These are phyloP conservation scores for Gonatopus flavifemur DNA, from an alignment of 1,140 invertebrate species.

Conservation along the genomic window DNA sequence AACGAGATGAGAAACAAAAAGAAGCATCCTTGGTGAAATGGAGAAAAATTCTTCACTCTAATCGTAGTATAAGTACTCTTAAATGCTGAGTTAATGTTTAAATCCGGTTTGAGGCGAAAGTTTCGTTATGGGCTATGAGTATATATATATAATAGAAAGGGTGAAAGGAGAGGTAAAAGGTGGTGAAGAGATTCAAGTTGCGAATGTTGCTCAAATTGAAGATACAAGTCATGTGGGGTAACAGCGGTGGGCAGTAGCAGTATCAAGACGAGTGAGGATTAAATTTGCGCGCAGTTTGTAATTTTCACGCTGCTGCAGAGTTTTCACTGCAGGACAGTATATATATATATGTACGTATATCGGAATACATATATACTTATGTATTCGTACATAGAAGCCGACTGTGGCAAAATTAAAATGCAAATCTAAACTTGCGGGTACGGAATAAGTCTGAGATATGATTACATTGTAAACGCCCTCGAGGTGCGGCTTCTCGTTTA, in stretches of 20 bases:
- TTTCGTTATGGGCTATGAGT: no score
- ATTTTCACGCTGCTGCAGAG: slow-evolving; percentile 30
- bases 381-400: background rate
- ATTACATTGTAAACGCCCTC: slow-evolving; percentile 39
- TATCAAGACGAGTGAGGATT: slow-evolving; percentile 29
- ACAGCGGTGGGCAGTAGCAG: background rate
- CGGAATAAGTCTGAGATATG: slow-evolving; percentile 48
- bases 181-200: no score
- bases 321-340: no score
- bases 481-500: slow-evolving; percentile 41
- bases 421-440: slow-evolving; percentile 38
- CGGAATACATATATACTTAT: no score
- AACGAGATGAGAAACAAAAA: no score
- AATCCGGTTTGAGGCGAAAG: slow-evolving; percentile 19
- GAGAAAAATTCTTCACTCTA: slow-evolving; percentile 13
- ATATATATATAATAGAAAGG: no score
- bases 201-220: no score
- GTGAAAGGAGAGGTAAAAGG: slow-evolving; percentile 4
- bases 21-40: background rate
- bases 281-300: slow-evolving; percentile 37
- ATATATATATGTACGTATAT: no score
- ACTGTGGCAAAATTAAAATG: slow-evolving; percentile 39
- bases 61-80: slow-evolving; percentile 32
- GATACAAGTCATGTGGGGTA: background rate
- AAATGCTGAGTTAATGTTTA: slow-evolving; percentile 33